A percentile compares a stretch with the other conserved stretches of the same genome.
These are phyloP conservation scores for Probosciger aterrimus DNA, from an alignment of 2,113 vertebrate genomes.

Conservation along the genomic window DNA sequence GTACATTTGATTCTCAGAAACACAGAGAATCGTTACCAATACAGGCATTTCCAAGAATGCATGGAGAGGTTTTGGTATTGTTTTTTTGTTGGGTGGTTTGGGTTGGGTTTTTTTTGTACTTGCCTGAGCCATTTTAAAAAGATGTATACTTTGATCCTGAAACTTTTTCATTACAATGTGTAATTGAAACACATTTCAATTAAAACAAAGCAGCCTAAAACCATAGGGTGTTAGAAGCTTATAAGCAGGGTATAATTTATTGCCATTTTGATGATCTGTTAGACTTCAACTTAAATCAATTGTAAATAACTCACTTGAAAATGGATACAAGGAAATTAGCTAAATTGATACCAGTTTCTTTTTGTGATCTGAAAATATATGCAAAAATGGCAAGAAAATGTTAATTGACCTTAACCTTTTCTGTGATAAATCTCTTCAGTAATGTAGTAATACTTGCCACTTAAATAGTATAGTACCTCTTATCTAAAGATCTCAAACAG, in stretches of 20 bases:
- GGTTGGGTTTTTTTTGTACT: not conserved
- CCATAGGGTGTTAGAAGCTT: conserved; percentile 51
- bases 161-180: conserved; percentile 63
- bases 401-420: conserved; percentile 65
- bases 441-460: conserved; percentile 24
- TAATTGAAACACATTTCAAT: conserved; percentile 59
- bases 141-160: conserved; percentile 32
- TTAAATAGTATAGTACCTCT: conserved; percentile 11
- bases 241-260: conserved; percentile 56
- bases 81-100: not conserved
- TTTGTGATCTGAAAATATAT: conserved; percentile 46
- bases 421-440: conserved; percentile 36
- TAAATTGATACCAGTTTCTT: conserved; percentile 44
- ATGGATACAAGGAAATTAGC: conserved; percentile 46
- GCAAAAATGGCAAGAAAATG: conserved; percentile 53
- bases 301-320: conserved; percentile 63
- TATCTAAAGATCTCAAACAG: conserved; percentile 25
- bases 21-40: not conserved
- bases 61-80: not conserved
- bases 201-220: conserved; percentile 61
- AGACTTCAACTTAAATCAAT: conserved; percentile 51
- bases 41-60: not conserved
- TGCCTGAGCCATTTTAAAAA: conserved; percentile 15
- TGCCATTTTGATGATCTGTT: conserved; percentile 47
- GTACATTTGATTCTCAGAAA: not conserved